These are phyloP conservation scores for Eupithecia tripunctaria DNA, from an alignment of 2,888 invertebrate species.

Conservation along the genomic window DNA sequence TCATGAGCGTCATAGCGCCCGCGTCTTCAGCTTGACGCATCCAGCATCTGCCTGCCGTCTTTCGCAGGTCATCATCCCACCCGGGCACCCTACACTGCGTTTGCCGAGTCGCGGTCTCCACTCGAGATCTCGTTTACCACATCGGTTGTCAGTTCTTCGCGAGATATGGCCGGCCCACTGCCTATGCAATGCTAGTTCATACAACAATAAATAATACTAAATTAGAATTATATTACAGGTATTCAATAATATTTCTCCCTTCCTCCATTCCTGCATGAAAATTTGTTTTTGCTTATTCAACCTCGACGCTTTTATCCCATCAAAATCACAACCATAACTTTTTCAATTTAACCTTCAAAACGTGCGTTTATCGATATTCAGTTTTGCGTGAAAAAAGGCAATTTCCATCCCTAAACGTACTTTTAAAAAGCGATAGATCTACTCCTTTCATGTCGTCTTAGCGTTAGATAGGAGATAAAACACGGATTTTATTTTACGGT, in stretches of 20 bases:
- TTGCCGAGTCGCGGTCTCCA: too few relatives aligned
- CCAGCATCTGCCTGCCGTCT: too few relatives aligned
- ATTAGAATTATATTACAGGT: not conserved
- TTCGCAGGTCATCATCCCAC: too few relatives aligned
- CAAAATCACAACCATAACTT: slow-evolving; percentile 1
- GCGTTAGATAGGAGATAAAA: slow-evolving; percentile 52
- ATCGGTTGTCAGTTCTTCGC: too few relatives aligned
- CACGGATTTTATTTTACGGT: slow-evolving; percentile 51
- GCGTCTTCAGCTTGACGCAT: too few relatives aligned
- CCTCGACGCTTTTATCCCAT: not conserved
- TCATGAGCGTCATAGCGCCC: too few relatives aligned
- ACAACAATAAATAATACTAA: not conserved
- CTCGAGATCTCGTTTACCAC: too few relatives aligned
- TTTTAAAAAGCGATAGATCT: slow-evolving; percentile 27
- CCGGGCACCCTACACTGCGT: too few relatives aligned
- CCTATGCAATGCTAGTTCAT: too few relatives aligned
- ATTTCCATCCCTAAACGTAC: slow-evolving; percentile 17
- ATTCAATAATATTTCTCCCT: not conserved
- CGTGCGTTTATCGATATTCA: slow-evolving; percentile 12
- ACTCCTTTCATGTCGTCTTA: slow-evolving; percentile 28
- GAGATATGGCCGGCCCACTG: too few relatives aligned
- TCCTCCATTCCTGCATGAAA: not conserved
- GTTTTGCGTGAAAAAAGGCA: slow-evolving; percentile 13
- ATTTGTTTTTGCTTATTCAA: not conserved
- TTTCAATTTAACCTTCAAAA: slow-evolving; percentile 2